Conservation (phyloP, 2,113 vertebrate species). For the Excalfactoria chinensis region DNA sequence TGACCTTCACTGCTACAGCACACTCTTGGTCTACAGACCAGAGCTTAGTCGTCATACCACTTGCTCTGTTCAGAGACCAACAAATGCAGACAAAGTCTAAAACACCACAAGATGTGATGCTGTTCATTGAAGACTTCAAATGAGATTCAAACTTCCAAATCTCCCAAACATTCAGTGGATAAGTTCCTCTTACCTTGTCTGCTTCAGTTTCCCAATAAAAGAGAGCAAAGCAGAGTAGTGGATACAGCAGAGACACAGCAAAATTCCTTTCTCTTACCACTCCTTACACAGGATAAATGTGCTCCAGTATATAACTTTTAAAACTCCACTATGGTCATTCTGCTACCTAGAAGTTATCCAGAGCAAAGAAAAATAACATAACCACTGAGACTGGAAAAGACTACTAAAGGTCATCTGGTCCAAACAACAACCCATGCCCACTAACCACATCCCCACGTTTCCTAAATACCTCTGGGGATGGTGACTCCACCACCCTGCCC, state of each 20-base stretch:
- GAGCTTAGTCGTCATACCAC: background rate
- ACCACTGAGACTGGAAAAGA: too few species aligned
- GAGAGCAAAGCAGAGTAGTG: background rate
- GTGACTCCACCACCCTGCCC: too few species aligned
- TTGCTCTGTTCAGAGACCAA: background rate
- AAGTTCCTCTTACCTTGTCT: background rate
- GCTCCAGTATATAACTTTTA: background rate
- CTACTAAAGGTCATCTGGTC: too few species aligned
- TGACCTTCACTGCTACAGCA: background rate
- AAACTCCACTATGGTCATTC: background rate
- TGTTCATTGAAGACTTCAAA: background rate
- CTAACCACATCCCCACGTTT: too few species aligned
- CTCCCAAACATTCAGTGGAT: background rate
- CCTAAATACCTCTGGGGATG: too few species aligned
- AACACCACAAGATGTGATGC: background rate
- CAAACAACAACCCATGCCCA: too few species aligned
- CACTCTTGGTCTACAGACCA: background rate
- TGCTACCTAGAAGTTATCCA: background rate
- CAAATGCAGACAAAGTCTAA: background rate
- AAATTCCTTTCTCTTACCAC: background rate
- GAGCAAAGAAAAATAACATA: background rate
- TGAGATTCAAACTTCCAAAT: background rate
- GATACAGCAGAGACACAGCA: background rate
- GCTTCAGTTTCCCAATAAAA: background rate
- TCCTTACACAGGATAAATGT: background rate